phyloP scores from a whole-genome alignment of 1,140 invertebrate species.

The Luehdorfia chinensis region DNA sequence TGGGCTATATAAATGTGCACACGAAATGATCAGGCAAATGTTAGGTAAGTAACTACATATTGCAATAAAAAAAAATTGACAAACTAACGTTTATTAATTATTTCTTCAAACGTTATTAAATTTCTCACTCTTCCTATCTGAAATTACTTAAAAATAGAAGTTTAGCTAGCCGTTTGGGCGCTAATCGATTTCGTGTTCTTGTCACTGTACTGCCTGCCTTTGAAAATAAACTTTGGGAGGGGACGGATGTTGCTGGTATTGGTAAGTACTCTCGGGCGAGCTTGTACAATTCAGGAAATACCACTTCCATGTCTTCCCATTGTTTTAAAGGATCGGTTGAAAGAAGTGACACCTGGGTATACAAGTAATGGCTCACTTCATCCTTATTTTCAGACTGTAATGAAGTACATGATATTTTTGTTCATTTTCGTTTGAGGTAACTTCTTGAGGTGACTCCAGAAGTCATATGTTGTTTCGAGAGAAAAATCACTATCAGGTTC shows the following conservation, averaged over 20 bases:
- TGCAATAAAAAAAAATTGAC: too few relatives aligned
- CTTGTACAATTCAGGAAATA: conserved; percentile 17
- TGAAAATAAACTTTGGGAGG: conserved; percentile 24
- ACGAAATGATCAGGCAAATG: too few relatives aligned
- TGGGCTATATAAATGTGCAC: too few relatives aligned
- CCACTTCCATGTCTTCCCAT: conserved; percentile 20
- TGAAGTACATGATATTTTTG: too few relatives aligned
- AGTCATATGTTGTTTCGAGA: too few relatives aligned
- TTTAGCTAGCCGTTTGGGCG: conserved; percentile 6
- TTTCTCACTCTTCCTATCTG: conserved; percentile 9
- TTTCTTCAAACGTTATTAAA: too few relatives aligned
- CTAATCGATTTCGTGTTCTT: conserved; percentile 14
- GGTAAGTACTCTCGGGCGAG: conserved; percentile 18
- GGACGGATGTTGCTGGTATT: conserved; percentile 22
- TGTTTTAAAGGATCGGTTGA: conserved; percentile 9
- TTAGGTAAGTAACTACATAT: background rate
- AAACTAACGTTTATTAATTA: too few relatives aligned
- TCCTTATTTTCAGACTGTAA: background rate
- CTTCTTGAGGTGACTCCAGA: too few relatives aligned
- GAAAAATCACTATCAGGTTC: too few relatives aligned
- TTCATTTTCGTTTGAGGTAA: too few relatives aligned
- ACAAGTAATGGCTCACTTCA: background rate
- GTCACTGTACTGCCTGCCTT: conserved; percentile 23
- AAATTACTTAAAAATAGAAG: conserved; percentile 21
- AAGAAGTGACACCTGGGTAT: conserved; percentile 11